Percentiles rank a stretch among this genome's conserved stretches.
phyloP scores from a whole-genome alignment of 1,140 invertebrate species.

The Oedothorax gibbosus region DNA sequence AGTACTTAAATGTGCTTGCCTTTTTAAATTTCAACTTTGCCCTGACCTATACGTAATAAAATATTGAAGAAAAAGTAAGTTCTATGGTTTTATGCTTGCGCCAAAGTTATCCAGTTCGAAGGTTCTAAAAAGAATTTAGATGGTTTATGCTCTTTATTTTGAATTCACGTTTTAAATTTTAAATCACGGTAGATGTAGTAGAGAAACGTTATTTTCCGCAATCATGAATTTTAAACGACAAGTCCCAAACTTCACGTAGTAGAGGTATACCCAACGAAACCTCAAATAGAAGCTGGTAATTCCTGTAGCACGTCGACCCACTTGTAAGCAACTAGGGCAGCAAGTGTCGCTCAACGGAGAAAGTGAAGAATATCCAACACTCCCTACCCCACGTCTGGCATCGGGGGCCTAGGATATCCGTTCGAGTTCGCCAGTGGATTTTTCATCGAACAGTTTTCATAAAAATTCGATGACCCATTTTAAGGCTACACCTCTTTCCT shows the following conservation, averaged over 20 bases:
- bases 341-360: slow-evolving; percentile 24
- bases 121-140: too few relatives aligned
- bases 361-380: slow-evolving; percentile 23
- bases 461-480: slow-evolving; percentile 44
- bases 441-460: not conserved
- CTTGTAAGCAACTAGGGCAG: slow-evolving; percentile 25
- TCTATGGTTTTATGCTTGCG: too few relatives aligned
- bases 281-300: slow-evolving; percentile 8
- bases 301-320: slow-evolving; percentile 29
- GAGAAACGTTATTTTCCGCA: not conserved
- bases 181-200: too few relatives aligned
- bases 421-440: slow-evolving; percentile 1
- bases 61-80: too few relatives aligned
- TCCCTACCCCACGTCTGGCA: slow-evolving; percentile 14
- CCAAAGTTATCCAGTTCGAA: too few relatives aligned
- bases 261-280: not conserved
- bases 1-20: too few relatives aligned
- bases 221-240: not conserved
- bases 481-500: slow-evolving; percentile 47
- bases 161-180: too few relatives aligned
- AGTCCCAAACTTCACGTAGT: too few relatives aligned
- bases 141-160: too few relatives aligned
- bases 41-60: too few relatives aligned
- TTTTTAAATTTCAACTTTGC: too few relatives aligned
- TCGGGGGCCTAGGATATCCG: slow-evolving; percentile 51